Evolutionary conservation across 1,140 invertebrate genomes (phyloP).

Genomic region (Araneus ventricosus): DNA sequence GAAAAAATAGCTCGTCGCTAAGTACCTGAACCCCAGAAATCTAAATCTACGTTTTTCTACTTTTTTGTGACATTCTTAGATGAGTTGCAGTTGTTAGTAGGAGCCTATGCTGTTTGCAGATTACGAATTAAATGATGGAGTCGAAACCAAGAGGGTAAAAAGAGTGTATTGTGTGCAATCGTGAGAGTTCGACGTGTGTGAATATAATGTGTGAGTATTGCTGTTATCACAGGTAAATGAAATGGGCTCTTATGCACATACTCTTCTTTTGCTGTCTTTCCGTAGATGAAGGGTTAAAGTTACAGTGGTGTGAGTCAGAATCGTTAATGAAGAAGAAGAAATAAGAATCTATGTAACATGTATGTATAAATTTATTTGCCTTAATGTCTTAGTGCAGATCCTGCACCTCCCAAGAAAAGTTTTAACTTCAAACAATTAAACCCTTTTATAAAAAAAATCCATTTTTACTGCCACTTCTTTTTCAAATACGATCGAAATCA

Average conservation of each 20-base stretch:
- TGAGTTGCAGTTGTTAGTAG: constrained; percentile 13
- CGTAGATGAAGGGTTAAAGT: neutral
- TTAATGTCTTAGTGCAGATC: too few relatives aligned
- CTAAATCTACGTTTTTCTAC: constrained; percentile 40
- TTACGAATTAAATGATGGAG: neutral
- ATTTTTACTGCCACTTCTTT: too few relatives aligned
- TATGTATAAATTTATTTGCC: too few relatives aligned
- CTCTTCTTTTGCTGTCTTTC: neutral
- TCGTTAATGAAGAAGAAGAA: too few relatives aligned
- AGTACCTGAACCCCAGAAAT: neutral
- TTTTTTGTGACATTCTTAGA: constrained; percentile 53
- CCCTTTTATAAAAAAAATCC: too few relatives aligned
- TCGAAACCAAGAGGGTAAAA: neutral
- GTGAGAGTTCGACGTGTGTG: neutral
- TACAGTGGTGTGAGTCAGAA: neutral
- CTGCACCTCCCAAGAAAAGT: too few relatives aligned
- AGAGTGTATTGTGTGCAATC: neutral
- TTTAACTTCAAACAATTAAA: too few relatives aligned
- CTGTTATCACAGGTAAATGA: neutral
- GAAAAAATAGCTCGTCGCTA: neutral
- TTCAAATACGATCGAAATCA: too few relatives aligned
- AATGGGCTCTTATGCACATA: neutral
- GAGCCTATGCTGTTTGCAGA: neutral
- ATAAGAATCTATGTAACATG: neutral
- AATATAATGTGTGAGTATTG: constrained; percentile 7